These are phyloP conservation scores for Globodera rostochiensis DNA, from an alignment of 1,140 invertebrate species.

Conservation along the genomic window DNA sequence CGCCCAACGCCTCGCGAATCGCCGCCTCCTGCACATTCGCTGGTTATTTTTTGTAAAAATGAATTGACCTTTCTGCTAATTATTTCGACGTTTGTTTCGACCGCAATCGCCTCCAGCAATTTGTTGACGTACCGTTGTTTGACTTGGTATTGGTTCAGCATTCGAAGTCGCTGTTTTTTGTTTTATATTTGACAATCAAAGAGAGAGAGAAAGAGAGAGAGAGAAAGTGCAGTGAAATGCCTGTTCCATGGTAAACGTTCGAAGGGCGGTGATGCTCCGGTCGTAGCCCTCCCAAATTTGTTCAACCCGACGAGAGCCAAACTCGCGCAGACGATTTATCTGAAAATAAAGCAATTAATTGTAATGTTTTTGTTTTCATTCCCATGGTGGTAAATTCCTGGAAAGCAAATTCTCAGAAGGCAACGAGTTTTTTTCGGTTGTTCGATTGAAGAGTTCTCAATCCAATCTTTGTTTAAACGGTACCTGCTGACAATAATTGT, in stretches of 20 bases:
- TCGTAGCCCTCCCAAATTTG: constrained; percentile 62
- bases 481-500: constrained; percentile 62
- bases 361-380: too few relatives aligned
- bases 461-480: too few relatives aligned
- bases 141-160: constrained; percentile 64
- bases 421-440: too few relatives aligned
- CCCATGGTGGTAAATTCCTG: too few relatives aligned
- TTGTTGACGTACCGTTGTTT: constrained; percentile 64
- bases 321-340: constrained; percentile 58
- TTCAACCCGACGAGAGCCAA: constrained; percentile 59
- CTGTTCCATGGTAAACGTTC: constrained; percentile 64
- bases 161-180: constrained; percentile 42
- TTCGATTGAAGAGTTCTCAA: too few relatives aligned
- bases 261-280: constrained; percentile 58
- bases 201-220: neutral
- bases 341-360: constrained; percentile 3
- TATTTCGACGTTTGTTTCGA: constrained; percentile 52
- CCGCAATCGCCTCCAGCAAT: constrained; percentile 55
- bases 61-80: constrained; percentile 48
- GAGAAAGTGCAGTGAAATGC: neutral
- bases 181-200: neutral
- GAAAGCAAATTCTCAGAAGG: too few relatives aligned
- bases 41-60: neutral
- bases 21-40: constrained; percentile 54
- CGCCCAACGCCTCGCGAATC: constrained; percentile 54